Percentiles rank a stretch among this genome's conserved stretches.
Conservation (phyloP, 2,888 invertebrate genomes). For the Lingula anatina region DNA sequence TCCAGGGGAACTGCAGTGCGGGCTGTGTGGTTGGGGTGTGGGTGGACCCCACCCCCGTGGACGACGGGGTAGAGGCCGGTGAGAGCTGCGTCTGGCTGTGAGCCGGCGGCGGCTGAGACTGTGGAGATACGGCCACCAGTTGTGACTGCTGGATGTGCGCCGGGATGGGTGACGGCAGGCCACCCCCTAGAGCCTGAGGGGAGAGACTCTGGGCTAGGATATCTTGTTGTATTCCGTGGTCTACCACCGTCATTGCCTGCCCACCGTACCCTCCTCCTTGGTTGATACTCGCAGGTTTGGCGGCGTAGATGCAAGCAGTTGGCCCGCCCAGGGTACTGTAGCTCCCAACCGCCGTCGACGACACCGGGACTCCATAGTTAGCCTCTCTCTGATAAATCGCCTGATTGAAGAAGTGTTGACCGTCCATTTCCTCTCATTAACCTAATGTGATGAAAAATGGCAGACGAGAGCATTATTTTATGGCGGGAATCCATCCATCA, state of each 20-base stretch:
- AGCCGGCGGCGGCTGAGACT: constrained; percentile 8
- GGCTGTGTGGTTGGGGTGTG: constrained; percentile 14
- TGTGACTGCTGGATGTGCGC: constrained; percentile 26
- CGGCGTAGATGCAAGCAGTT: constrained; percentile 29
- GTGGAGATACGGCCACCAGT: constrained; percentile 14
- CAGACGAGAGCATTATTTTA: too few relatives aligned
- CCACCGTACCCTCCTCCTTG: constrained; percentile 28
- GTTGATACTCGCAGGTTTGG: too few relatives aligned
- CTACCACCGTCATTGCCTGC: constrained; percentile 39
- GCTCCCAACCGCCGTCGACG: too few relatives aligned
- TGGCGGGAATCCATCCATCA: too few relatives aligned
- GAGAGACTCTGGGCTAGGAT: too few relatives aligned
- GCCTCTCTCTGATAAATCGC: too few relatives aligned
- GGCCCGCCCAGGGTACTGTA: constrained; percentile 13
- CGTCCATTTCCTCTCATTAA: too few relatives aligned
- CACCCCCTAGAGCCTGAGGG: constrained; percentile 3
- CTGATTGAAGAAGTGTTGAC: too few relatives aligned
- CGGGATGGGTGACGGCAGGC: constrained; percentile 23
- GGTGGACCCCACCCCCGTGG: constrained; percentile 11
- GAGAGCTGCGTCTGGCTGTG: constrained; percentile 3
- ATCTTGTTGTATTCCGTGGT: constrained; percentile 24
- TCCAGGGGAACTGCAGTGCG: constrained; percentile 46
- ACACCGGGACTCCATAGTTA: too few relatives aligned
- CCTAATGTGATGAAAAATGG: too few relatives aligned
- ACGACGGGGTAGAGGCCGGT: neutral